A percentile compares a stretch with the other conserved stretches of the same genome.
These are phyloP conservation scores for Caenorhabditis sp. DNA, from an alignment of 2,888 invertebrate species.

Conservation along the genomic window DNA sequence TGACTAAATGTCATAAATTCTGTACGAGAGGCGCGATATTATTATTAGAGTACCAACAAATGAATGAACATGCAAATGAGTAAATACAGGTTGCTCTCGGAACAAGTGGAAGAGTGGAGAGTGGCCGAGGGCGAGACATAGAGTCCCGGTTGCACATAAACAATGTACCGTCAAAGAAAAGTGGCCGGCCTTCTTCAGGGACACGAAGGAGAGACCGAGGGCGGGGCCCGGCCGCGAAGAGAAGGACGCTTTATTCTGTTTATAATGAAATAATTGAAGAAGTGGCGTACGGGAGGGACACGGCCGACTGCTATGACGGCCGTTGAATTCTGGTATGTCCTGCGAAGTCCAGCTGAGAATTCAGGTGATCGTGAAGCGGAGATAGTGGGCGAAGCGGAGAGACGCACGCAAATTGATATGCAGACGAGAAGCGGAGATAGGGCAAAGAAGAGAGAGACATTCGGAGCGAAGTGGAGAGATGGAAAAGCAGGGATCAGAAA, in stretches of 20 bases:
- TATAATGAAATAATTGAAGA: constrained; percentile 52
- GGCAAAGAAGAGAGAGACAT: neutral
- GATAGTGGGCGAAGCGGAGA: constrained; percentile 12
- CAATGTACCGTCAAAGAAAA: constrained; percentile 26
- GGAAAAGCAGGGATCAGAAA: neutral
- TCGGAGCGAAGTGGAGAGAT: constrained; percentile 23
- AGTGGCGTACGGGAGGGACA: neutral
- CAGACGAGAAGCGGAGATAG: constrained; percentile 38
- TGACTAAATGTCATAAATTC: neutral
- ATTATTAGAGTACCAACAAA: constrained; percentile 29
- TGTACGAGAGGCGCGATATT: constrained; percentile 14
- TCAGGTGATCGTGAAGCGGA: constrained; percentile 40
- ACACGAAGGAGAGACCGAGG: neutral
- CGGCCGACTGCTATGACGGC: constrained; percentile 7
- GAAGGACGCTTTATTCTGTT: constrained; percentile 29
- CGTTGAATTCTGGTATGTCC: constrained; percentile 45
- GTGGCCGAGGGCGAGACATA: constrained; percentile 1
- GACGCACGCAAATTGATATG: constrained; percentile 40
- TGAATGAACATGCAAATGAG: constrained; percentile 46
- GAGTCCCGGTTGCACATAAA: constrained; percentile 42
- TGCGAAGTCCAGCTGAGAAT: constrained; percentile 46
- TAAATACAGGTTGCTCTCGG: constrained; percentile 43
- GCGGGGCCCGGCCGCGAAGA: neutral
- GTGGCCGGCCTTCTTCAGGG: constrained; percentile 4
- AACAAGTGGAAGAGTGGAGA: constrained; percentile 16